These are phyloP conservation scores for Formica selysi DNA, from an alignment of 1,140 invertebrate species.

Conservation along the genomic window DNA sequence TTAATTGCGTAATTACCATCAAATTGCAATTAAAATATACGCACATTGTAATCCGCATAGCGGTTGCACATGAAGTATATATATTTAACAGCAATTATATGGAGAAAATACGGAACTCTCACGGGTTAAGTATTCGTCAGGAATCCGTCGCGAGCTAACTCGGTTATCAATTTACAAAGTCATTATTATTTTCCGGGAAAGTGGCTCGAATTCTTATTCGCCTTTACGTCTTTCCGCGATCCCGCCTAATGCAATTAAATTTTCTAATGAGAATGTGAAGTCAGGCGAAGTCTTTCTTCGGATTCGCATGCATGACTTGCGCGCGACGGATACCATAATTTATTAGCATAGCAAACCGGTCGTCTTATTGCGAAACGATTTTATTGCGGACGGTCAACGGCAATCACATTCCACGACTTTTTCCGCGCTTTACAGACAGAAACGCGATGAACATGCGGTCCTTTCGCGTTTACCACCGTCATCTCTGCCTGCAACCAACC, in stretches of 20 bases:
- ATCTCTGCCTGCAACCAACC: constrained; percentile 30
- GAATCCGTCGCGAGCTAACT: background rate
- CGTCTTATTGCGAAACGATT: constrained; percentile 18
- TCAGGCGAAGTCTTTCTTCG: constrained; percentile 2
- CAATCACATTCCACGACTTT: constrained; percentile 22
- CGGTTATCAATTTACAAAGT: constrained; percentile 8
- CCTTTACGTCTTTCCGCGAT: background rate
- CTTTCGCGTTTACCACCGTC: constrained; percentile 5
- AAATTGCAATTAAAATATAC: constrained; percentile 47
- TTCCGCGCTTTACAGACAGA: background rate
- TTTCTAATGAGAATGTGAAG: background rate
- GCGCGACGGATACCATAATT: constrained; percentile 17
- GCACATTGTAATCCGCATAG: background rate
- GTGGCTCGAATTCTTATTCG: constrained; percentile 27
- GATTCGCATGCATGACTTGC: constrained; percentile 3
- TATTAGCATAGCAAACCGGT: constrained; percentile 24
- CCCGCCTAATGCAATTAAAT: constrained; percentile 18
- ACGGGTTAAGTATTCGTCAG: background rate
- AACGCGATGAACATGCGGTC: constrained; percentile 22
- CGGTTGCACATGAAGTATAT: background rate
- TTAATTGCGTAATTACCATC: constrained; percentile 44
- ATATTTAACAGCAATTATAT: constrained; percentile 31
- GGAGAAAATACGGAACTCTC: background rate
- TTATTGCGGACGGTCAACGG: constrained; percentile 16
- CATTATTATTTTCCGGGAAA: constrained; percentile 32